A percentile compares a stretch with the other conserved stretches of the same genome.
phyloP scores from a whole-genome alignment of 2,797 vertebrate genomes.

The Melanotaenia pygmaea region DNA sequence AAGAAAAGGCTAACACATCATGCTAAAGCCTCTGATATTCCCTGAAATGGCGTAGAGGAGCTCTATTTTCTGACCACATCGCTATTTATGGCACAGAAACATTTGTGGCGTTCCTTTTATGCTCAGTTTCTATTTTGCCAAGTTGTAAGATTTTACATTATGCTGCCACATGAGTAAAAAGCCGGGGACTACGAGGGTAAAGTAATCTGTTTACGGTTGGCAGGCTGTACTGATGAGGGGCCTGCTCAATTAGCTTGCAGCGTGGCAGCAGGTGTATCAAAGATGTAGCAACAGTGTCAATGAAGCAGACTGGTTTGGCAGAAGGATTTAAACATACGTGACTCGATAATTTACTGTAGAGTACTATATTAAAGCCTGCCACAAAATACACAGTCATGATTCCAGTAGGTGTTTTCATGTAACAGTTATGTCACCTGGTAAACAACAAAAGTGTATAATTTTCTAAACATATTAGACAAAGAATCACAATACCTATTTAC shows the following conservation, averaged over 20 bases:
- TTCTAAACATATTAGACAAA: neutral
- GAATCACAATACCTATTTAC: neutral
- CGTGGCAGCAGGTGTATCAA: conserved; percentile 29
- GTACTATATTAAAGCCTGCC: neutral
- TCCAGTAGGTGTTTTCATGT: neutral
- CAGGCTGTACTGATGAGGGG: conserved; percentile 24
- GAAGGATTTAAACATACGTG: neutral
- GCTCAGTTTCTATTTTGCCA: neutral
- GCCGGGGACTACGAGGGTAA: neutral
- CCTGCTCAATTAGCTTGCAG: conserved; percentile 25
- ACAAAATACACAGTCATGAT: neutral
- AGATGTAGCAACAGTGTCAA: conserved; percentile 6
- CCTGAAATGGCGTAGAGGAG: conserved; percentile 68
- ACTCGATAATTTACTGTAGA: neutral
- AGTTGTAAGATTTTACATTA: neutral
- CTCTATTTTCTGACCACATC: conserved; percentile 27
- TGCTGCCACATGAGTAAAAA: neutral
- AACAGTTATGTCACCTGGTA: neutral
- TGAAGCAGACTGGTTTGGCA: neutral
- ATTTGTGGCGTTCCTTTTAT: accelerated
- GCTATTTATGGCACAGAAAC: neutral
- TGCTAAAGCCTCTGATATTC: conserved; percentile 42
- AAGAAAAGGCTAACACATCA: conserved; percentile 47
- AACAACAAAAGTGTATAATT: neutral
- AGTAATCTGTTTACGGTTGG: conserved; percentile 35